Conservation (phyloP, 2,888 invertebrate species). For the Eledone cirrhosa region DNA sequence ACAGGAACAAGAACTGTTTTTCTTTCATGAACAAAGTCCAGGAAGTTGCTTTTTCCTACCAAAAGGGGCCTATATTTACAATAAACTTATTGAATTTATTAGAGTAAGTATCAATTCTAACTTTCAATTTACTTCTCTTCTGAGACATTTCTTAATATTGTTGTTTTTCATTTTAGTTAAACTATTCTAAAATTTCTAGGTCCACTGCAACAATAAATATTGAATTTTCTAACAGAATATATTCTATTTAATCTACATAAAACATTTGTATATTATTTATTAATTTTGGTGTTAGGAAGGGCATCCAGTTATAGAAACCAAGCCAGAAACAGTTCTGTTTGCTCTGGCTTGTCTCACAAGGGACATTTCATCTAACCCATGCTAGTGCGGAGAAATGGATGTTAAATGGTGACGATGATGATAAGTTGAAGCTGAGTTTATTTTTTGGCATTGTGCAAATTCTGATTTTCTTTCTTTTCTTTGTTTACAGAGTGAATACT, state of each 20-base stretch:
- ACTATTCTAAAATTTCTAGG: too few relatives aligned
- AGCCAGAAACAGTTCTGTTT: too few relatives aligned
- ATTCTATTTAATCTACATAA: not conserved
- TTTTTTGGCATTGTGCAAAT: not conserved
- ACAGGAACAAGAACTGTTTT: slow-evolving; percentile 95
- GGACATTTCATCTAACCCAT: too few relatives aligned
- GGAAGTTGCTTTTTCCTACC: slow-evolving; percentile 99
- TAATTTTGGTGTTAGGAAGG: not conserved
- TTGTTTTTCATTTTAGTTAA: slow-evolving; percentile 1
- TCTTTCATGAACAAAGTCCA: slow-evolving; percentile 97
- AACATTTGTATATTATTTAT: not conserved
- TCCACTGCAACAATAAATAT: not conserved
- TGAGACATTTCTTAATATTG: not conserved
- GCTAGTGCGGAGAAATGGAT: too few relatives aligned
- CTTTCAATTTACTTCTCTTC: not conserved
- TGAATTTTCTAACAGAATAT: not conserved
- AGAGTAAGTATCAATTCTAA: slow-evolving; percentile 57
- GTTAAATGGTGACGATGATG: too few relatives aligned
- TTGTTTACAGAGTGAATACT: slow-evolving; percentile 75
- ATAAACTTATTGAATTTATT: slow-evolving; percentile 88
- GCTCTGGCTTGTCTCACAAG: too few relatives aligned
- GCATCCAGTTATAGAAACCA: not conserved
- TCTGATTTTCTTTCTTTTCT: not conserved
- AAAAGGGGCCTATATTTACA: slow-evolving; percentile 95
- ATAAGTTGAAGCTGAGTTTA: too few relatives aligned